Evolutionary conservation across 92 coral and sea anemone species (phyloP).

Genomic region (Pocillopora grandis): DNA sequence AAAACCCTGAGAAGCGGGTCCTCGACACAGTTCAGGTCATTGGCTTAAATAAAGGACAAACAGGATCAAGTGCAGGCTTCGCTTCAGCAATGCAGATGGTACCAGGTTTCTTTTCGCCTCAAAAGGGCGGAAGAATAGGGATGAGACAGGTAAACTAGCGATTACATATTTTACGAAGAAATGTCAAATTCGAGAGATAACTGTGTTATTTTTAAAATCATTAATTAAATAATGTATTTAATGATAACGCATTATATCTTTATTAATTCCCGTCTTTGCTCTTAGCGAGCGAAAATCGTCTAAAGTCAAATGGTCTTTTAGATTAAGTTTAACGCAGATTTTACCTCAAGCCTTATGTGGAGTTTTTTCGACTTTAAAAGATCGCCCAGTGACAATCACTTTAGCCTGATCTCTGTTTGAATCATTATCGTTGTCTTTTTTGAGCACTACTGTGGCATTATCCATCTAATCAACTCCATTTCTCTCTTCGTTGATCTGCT

Average conservation of each 20-base stretch:
- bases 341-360: background rate
- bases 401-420: too few species aligned
- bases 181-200: background rate
- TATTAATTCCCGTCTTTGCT: conserved; percentile 33
- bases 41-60: background rate
- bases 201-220: too few species aligned
- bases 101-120: conserved; percentile 24
- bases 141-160: conserved; percentile 1
- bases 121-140: conserved; percentile 34
- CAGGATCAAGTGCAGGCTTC: conserved; percentile 26
- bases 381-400: too few species aligned
- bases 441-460: too few species aligned
- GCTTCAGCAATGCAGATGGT: conserved; percentile 36
- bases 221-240: too few species aligned
- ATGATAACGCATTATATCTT: background rate
- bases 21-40: background rate
- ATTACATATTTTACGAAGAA: background rate
- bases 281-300: conserved; percentile 53
- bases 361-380: background rate
- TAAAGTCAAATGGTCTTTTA: background rate
- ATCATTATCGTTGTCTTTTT: too few species aligned
- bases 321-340: conserved; percentile 21
- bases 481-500: too few species aligned
- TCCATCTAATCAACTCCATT: too few species aligned
- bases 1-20: background rate